Evolutionary conservation across 1,140 invertebrate species (phyloP).

Genomic region (Mesaphorura yosii): DNA sequence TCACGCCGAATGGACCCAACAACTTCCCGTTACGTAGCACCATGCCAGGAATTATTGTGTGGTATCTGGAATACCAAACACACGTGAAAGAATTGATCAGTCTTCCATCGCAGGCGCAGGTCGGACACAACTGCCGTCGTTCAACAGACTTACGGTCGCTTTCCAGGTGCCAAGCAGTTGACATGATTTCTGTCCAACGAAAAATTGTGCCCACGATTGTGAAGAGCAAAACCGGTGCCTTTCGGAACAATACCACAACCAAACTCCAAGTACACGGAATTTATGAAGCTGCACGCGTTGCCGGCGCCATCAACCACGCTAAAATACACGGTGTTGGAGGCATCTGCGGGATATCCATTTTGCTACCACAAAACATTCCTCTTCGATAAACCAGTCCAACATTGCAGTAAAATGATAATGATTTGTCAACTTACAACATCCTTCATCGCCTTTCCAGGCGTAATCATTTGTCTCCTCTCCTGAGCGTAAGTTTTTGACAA

Average conservation of each 20-base stretch:
- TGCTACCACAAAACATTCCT: constrained; percentile 3
- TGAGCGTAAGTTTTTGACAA: constrained; percentile 35
- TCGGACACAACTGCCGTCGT: no score
- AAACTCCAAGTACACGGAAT: constrained; percentile 36
- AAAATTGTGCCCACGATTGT: constrained; percentile 27
- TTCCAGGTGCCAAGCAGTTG: constrained; percentile 7
- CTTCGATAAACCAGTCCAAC: no score
- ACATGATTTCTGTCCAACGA: constrained; percentile 4
- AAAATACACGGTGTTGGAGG: constrained; percentile 37
- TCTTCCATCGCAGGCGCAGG: no score
- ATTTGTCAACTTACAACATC: constrained; percentile 25
- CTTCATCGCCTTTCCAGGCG: constrained; percentile 19
- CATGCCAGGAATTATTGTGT: constrained; percentile 37
- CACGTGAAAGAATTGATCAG: no score
- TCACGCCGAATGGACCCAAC: constrained; percentile 15
- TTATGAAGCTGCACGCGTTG: constrained; percentile 36
- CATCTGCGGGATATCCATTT: constrained; percentile 16
- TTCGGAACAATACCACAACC: constrained; percentile 37
- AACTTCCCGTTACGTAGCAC: constrained; percentile 11
- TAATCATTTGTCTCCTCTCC: constrained; percentile 32
- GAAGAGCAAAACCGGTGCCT: constrained; percentile 37
- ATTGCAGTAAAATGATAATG: no score
- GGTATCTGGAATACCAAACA: constrained; percentile 22
- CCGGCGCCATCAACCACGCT: constrained; percentile 35
- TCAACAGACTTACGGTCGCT: constrained; percentile 15